Evolutionary conservation across 37 sponge, comb jelly and placozoan species (phyloP).

Genomic region (Bolinopsis microptera): DNA sequence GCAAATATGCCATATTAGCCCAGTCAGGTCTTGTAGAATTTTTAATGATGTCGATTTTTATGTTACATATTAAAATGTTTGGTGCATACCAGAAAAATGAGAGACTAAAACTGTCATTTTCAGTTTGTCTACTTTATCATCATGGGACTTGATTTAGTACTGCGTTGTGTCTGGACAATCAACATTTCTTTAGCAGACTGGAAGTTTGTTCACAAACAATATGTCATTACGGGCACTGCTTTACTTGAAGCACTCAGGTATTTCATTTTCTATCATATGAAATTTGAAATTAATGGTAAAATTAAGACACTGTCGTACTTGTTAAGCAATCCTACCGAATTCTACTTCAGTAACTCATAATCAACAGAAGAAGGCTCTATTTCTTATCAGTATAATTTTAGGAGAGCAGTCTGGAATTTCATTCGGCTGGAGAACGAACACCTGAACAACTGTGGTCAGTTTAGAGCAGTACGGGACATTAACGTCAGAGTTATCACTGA

Average conservation of each 20-base stretch:
- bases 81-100: too few species aligned
- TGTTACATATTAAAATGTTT: too few species aligned
- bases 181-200: slow-evolving; percentile 81
- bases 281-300: not conserved
- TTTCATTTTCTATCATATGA: not conserved
- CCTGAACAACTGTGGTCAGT: slow-evolving; percentile 87
- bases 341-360: not conserved
- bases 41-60: not conserved
- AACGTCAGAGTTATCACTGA: slow-evolving; percentile 54
- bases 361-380: too few species aligned
- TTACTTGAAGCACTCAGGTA: slow-evolving; percentile 77
- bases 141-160: slow-evolving; percentile 77
- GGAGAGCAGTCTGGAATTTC: slow-evolving; percentile 97
- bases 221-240: slow-evolving; percentile 74
- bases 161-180: slow-evolving; percentile 85
- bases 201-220: slow-evolving; percentile 74
- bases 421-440: slow-evolving; percentile 94
- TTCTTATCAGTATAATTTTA: too few species aligned
- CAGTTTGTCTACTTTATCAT: slow-evolving; percentile 74
- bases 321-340: not conserved
- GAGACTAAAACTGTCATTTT: too few species aligned
- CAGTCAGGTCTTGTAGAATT: not conserved
- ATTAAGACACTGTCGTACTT: not conserved
- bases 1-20: not conserved
- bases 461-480: slow-evolving; percentile 85